Evolutionary conservation across 2,888 invertebrate genomes (phyloP).

Genomic region (Ommatoiulus sabulosus): DNA sequence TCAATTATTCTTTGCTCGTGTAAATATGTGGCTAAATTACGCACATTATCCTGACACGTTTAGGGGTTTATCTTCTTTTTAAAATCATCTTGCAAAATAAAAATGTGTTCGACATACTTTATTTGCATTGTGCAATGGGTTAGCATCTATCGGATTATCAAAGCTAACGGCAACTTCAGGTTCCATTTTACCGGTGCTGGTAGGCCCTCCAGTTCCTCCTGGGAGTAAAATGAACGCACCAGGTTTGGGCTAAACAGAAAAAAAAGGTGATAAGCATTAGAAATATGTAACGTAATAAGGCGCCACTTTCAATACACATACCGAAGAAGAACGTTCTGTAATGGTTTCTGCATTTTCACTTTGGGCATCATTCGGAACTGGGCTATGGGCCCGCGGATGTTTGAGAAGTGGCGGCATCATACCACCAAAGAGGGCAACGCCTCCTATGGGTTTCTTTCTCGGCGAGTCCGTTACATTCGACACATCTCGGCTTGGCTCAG

Average conservation of each 20-base stretch:
- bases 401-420: constrained; percentile 51
- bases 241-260: constrained; percentile 1
- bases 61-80: too few species aligned
- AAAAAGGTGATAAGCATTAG: neutral
- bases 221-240: constrained; percentile 18
- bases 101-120: constrained; percentile 56
- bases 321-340: neutral
- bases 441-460: constrained; percentile 54
- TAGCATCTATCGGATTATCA: constrained; percentile 52
- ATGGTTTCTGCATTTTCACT: neutral
- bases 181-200: neutral
- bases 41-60: too few species aligned
- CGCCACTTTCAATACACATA: neutral
- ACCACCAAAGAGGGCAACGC: constrained; percentile 54
- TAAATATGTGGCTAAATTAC: too few species aligned
- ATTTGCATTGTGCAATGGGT: constrained; percentile 55
- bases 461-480: constrained; percentile 32
- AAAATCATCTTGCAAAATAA: too few species aligned
- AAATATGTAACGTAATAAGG: too few species aligned
- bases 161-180: constrained; percentile 52
- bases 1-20: too few species aligned
- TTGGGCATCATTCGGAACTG: neutral
- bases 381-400: constrained; percentile 37
- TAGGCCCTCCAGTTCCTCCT: constrained; percentile 16
- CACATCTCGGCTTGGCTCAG: neutral